Evolutionary conservation across 2,888 invertebrate species (phyloP).

Genomic region (Stomorhina lunata): DNA sequence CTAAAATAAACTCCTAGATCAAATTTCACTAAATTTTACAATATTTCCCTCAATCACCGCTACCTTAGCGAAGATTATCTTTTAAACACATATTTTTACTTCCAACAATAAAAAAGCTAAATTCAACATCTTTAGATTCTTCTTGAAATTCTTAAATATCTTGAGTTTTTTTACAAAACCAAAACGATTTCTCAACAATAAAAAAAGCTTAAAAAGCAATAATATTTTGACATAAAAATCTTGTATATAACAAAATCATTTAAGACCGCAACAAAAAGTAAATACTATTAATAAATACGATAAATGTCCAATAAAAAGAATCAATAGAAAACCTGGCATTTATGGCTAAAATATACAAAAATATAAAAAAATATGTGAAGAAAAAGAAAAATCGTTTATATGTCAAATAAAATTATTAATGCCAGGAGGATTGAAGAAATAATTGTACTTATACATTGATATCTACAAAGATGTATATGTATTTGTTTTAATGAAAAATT

Average conservation of each 20-base stretch:
- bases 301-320: conserved; percentile 1
- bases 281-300: background rate
- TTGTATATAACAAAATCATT: background rate
- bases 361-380: background rate
- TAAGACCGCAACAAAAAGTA: background rate
- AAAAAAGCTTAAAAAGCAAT: conserved; percentile 29
- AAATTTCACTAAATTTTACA: too few species aligned
- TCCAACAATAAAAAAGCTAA: too few species aligned
- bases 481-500: too few species aligned
- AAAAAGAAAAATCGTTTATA: background rate
- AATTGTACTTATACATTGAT: too few species aligned
- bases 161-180: background rate
- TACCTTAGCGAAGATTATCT: too few species aligned
- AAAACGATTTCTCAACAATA: background rate
- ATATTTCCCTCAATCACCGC: too few species aligned
- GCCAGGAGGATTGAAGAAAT: too few species aligned
- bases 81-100: too few species aligned
- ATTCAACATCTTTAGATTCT: too few species aligned
- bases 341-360: conserved; percentile 24
- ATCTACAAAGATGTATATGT: too few species aligned
- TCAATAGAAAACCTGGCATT: conserved; percentile 23
- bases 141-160: too few species aligned
- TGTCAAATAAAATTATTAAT: conserved; percentile 16
- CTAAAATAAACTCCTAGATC: too few species aligned
- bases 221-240: conserved; percentile 17